phyloP scores from a whole-genome alignment of 2,113 vertebrate species.

The Phaethornis superciliosus region DNA sequence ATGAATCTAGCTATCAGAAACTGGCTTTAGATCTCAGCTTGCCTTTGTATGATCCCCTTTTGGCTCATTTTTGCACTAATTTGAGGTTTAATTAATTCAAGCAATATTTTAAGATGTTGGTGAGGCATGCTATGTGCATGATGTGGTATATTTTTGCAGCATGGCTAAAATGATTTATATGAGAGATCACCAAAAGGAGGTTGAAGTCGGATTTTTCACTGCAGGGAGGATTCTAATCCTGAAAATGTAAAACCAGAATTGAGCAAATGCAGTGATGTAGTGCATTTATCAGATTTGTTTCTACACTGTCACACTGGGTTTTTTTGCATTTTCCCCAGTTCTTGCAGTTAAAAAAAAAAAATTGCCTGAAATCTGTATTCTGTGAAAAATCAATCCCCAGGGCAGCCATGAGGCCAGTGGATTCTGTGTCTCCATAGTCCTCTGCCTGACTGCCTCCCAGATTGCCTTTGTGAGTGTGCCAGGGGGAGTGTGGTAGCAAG shows the following conservation, averaged over 20 bases:
- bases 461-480: neutral
- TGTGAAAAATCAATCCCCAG: slow-evolving; percentile 26
- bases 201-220: neutral
- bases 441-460: neutral
- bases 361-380: neutral
- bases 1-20: neutral
- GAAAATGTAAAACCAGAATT: neutral
- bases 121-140: neutral
- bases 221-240: neutral
- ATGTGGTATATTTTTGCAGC: neutral
- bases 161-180: neutral
- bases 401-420: slow-evolving; percentile 6
- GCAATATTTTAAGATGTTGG: neutral
- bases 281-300: neutral
- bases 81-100: neutral
- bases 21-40: neutral
- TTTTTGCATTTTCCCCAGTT: slow-evolving; percentile 21
- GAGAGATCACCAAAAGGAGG: neutral
- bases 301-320: neutral
- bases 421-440: neutral
- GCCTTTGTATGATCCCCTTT: neutral
- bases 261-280: neutral
- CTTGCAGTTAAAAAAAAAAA: neutral
- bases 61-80: neutral
- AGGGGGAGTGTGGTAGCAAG: neutral